Evolutionary conservation across 2,888 invertebrate species (phyloP).

Genomic region (Allophyes oxyacanthae): DNA sequence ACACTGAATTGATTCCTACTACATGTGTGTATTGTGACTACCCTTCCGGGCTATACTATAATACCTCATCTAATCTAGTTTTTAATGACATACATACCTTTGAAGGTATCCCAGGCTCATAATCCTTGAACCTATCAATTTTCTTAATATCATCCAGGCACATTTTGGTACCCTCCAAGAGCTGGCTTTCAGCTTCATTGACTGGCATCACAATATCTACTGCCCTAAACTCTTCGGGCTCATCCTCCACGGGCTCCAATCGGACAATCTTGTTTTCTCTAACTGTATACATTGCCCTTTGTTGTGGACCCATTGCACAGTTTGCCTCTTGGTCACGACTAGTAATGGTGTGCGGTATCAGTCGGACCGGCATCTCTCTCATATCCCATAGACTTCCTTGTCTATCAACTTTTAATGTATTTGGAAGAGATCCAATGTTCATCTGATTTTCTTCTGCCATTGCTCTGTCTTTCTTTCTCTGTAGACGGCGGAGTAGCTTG

Average conservation of each 20-base stretch:
- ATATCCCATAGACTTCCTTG: slow-evolving; percentile 84
- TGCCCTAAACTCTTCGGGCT: slow-evolving; percentile 66
- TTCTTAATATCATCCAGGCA: slow-evolving; percentile 86
- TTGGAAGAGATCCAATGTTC: slow-evolving; percentile 45
- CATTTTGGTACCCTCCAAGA: slow-evolving; percentile 85
- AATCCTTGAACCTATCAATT: slow-evolving; percentile 87
- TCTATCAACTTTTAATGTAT: slow-evolving; percentile 56
- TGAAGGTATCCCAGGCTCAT: slow-evolving; percentile 85
- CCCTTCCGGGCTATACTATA: no score
- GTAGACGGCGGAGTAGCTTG: slow-evolving; percentile 83
- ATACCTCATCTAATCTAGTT: no score
- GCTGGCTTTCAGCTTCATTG: slow-evolving; percentile 74
- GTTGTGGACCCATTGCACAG: slow-evolving; percentile 69
- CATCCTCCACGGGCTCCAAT: slow-evolving; percentile 67
- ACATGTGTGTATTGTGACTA: no score
- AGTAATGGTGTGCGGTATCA: slow-evolving; percentile 49
- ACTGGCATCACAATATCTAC: slow-evolving; percentile 79
- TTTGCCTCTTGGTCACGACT: slow-evolving; percentile 44
- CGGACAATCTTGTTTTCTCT: slow-evolving; percentile 85
- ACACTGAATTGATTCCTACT: no score
- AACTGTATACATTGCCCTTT: slow-evolving; percentile 84
- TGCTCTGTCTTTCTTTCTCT: slow-evolving; percentile 78
- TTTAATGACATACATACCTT: no score
- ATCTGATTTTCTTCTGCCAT: slow-evolving; percentile 64
- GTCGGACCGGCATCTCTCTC: slow-evolving; percentile 62